phyloP scores from a whole-genome alignment of 2,797 vertebrate species.

The Tragopan temminckii region DNA sequence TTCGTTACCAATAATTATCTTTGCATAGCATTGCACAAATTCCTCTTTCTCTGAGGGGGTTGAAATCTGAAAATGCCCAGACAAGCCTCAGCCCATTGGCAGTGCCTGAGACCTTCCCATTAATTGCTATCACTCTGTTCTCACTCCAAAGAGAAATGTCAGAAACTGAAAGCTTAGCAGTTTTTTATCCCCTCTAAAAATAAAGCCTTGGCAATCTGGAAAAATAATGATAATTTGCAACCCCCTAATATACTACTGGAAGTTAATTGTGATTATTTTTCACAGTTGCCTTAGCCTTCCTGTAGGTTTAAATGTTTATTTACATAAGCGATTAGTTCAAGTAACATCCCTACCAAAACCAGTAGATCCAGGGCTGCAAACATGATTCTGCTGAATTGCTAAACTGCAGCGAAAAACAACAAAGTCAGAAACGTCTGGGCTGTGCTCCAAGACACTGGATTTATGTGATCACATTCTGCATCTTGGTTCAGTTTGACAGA shows the following conservation, averaged over 20 bases:
- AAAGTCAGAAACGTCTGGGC: slow-evolving; percentile 60
- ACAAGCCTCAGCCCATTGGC: neutral
- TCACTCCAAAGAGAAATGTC: neutral
- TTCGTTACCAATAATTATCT: neutral
- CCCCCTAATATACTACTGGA: neutral
- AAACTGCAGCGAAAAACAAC: slow-evolving; percentile 3
- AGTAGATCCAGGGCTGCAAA: slow-evolving; percentile 9
- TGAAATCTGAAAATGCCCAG: neutral
- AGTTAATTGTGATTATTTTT: neutral
- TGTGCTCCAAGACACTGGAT: slow-evolving; percentile 54
- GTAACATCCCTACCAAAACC: slow-evolving; percentile 20
- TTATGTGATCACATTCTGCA: slow-evolving; percentile 60
- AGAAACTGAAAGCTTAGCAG: slow-evolving; percentile 30
- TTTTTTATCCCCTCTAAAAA: slow-evolving; percentile 44
- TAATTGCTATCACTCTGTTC: neutral
- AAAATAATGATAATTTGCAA: neutral
- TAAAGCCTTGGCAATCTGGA: neutral
- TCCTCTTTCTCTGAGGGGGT: neutral
- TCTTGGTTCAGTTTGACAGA: slow-evolving; percentile 57
- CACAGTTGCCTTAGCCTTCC: neutral
- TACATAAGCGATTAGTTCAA: slow-evolving; percentile 26
- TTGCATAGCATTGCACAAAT: accelerated
- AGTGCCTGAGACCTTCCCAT: neutral
- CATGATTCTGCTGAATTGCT: slow-evolving; percentile 52
- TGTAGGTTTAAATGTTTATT: slow-evolving; percentile 43